Percentiles rank a stretch among this genome's conserved stretches.
Evolutionary conservation across 2,797 vertebrate species (phyloP).

Genomic region (Chaenodraco wilsoni): DNA sequence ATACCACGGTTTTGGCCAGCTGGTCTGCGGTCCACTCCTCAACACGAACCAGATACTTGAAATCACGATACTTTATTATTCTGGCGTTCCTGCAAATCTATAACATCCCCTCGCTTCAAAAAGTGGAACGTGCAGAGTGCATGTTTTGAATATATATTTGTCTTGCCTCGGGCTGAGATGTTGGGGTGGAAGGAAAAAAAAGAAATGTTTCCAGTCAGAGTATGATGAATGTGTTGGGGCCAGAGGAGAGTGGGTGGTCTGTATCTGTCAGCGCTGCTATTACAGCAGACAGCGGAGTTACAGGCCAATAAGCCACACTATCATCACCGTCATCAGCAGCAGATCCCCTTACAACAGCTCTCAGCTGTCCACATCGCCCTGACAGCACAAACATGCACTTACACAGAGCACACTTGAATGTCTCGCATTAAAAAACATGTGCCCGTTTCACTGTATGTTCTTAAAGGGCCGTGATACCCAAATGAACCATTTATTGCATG

Average conservation of each 20-base stretch:
- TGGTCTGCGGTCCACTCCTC: slow-evolving; percentile 59
- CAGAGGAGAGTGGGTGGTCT: slow-evolving; percentile 78
- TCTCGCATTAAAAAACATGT: slow-evolving; percentile 49
- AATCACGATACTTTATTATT: slow-evolving; percentile 65
- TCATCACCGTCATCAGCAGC: slow-evolving; percentile 79
- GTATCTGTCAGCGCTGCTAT: slow-evolving; percentile 76
- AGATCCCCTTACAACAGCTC: slow-evolving; percentile 77
- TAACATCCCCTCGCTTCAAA: slow-evolving; percentile 66
- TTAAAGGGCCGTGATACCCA: slow-evolving; percentile 29
- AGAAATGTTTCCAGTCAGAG: slow-evolving; percentile 41
- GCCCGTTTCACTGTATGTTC: slow-evolving; percentile 29
- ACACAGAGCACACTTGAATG: slow-evolving; percentile 56
- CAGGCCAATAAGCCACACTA: slow-evolving; percentile 78
- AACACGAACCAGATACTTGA: slow-evolving; percentile 63
- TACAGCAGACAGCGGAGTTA: slow-evolving; percentile 78
- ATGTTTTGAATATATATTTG: slow-evolving; percentile 63
- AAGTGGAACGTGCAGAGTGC: slow-evolving; percentile 48
- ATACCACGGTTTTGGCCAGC: slow-evolving; percentile 53
- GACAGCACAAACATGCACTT: slow-evolving; percentile 72
- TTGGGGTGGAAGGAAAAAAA: slow-evolving; percentile 27
- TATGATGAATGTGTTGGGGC: slow-evolving; percentile 77
- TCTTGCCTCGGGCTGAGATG: slow-evolving; percentile 58
- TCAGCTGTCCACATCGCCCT: slow-evolving; percentile 74
- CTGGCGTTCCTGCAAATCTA: slow-evolving; percentile 66
- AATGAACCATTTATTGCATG: not conserved